Conservation (phyloP, 2,797 vertebrate genomes). For the Channa striata region DNA sequence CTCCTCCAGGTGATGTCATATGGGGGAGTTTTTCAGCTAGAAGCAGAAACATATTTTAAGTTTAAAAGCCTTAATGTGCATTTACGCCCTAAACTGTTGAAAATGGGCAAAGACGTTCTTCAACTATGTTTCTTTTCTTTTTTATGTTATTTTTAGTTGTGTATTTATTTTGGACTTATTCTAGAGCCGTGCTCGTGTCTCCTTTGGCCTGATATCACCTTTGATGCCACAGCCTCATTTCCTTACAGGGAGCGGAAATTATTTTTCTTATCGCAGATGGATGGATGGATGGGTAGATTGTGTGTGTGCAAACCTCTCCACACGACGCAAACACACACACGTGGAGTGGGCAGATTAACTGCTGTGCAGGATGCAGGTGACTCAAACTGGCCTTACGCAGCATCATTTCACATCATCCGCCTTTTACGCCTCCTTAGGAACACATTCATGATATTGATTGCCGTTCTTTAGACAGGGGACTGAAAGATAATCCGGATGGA, state of each 20-base stretch:
- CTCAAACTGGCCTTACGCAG: conserved; percentile 25
- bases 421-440: conserved; percentile 31
- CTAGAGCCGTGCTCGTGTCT: neutral
- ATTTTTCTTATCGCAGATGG: neutral
- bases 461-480: conserved; percentile 18
- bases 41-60: too few species aligned
- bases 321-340: neutral
- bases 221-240: neutral
- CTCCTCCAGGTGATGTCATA: too few species aligned
- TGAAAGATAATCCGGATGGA: conserved; percentile 4
- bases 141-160: neutral
- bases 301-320: neutral
- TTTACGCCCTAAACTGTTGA: too few species aligned
- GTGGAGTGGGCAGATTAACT: neutral
- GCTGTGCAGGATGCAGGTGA: conserved; percentile 27
- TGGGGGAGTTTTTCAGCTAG: too few species aligned
- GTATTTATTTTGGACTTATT: neutral
- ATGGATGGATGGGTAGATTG: neutral
- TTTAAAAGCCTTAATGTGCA: too few species aligned
- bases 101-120: too few species aligned
- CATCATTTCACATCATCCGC: conserved; percentile 39
- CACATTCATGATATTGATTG: conserved; percentile 47
- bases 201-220: neutral
- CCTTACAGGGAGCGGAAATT: neutral
- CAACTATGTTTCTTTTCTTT: too few species aligned